Evolutionary conservation across 2,888 invertebrate genomes (phyloP).

Genomic region (Girardia tigrina): DNA sequence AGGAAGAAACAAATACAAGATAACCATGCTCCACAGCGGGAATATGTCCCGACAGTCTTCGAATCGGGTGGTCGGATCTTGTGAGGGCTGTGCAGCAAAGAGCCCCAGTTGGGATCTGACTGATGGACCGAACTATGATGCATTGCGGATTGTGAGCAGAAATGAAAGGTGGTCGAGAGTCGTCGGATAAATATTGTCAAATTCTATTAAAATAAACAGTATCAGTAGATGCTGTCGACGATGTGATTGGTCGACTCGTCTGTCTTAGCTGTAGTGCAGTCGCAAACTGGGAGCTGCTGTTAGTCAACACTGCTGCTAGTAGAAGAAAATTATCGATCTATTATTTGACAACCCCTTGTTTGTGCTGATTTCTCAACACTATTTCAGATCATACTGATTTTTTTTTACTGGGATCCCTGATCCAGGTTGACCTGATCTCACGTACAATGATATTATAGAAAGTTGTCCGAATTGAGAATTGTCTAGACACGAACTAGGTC

Average conservation of each 20-base stretch:
- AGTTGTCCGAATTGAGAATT: slow-evolving; percentile 17
- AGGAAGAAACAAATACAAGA: neutral
- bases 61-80: neutral
- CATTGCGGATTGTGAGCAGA: neutral
- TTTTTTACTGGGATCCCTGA: neutral
- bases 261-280: slow-evolving; percentile 10
- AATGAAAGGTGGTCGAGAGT: slow-evolving; percentile 17
- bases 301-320: slow-evolving; percentile 11
- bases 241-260: slow-evolving; percentile 10
- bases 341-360: slow-evolving; percentile 13
- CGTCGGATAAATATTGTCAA: slow-evolving; percentile 20
- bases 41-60: neutral
- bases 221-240: neutral
- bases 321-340: slow-evolving; percentile 16
- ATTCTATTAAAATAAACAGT: slow-evolving; percentile 23
- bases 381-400: neutral
- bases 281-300: slow-evolving; percentile 18
- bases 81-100: neutral
- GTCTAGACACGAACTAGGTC: slow-evolving; percentile 8
- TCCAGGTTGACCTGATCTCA: neutral
- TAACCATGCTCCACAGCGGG: neutral
- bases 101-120: neutral
- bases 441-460: neutral
- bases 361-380: slow-evolving; percentile 3
- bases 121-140: neutral